phyloP scores from a whole-genome alignment of 1,140 invertebrate species.

The Cylas formicarius region DNA sequence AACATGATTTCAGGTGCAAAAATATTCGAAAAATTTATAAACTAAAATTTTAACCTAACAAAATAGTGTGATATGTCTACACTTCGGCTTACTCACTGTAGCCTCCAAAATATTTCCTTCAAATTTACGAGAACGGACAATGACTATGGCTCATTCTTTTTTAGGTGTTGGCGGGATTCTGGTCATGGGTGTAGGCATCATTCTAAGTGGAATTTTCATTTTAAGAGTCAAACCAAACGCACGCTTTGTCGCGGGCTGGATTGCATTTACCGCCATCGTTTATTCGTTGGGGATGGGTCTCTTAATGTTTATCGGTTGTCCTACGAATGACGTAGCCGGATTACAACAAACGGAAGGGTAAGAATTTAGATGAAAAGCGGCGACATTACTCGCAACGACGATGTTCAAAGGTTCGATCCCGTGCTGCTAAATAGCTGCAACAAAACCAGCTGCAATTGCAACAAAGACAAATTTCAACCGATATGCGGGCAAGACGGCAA shows the following conservation, averaged over 20 bases:
- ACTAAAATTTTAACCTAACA: constrained; percentile 1
- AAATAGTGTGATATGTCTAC: too few relatives aligned
- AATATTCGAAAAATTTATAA: constrained; percentile 11
- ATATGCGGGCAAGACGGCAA: constrained; percentile 71
- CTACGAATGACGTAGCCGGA: constrained; percentile 73
- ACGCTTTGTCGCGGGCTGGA: constrained; percentile 81
- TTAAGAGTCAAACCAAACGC: constrained; percentile 75
- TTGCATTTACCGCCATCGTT: constrained; percentile 78
- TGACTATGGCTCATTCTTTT: constrained; percentile 30
- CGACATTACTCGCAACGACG: background rate
- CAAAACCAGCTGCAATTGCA: constrained; percentile 58
- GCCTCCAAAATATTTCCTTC: too few relatives aligned
- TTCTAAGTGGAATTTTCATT: constrained; percentile 80
- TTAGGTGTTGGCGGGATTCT: constrained; percentile 82
- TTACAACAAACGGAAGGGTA: constrained; percentile 47
- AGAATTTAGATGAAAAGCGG: constrained; percentile 16
- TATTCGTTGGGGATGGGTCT: constrained; percentile 82
- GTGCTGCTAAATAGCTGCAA: constrained; percentile 47
- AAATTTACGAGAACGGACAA: background rate
- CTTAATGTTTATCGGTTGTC: constrained; percentile 83
- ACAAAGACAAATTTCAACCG: constrained; percentile 68
- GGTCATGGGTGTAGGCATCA: constrained; percentile 83
- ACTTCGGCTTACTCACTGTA: too few relatives aligned
- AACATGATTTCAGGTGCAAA: constrained; percentile 81
- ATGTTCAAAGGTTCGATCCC: constrained; percentile 29